Evolutionary conservation across 1,140 invertebrate genomes (phyloP), one percentile per base, ranked within the genome.

Genomic region (Drosophila kanapiae): DNA sequence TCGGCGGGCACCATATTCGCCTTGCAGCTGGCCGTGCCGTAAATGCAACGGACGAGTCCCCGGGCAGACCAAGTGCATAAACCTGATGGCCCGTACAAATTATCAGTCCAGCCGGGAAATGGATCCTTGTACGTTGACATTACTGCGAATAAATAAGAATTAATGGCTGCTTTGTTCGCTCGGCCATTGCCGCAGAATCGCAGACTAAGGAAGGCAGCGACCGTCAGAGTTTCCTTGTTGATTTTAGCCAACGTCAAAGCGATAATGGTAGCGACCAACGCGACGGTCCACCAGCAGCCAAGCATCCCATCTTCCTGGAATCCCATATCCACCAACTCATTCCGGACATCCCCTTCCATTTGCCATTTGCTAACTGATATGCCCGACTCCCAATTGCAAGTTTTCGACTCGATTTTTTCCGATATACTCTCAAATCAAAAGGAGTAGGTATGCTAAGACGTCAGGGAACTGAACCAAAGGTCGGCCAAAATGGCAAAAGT

Each of bases 1-100:
- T 98, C 97, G 11, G 96, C 96, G 7, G 97, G 97, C 27, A 98
- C 95, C 27, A 98, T 93, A 90, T 97, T 96, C 14, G 96, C 95
- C 48, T 93, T 94, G 23, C 93, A 93, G 47, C 94, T 91, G 10
- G 85, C 79, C 86, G 95, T 93, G 62, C 95, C 95, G 59, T 95
- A 93, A 83, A 96, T 94, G 54, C 94, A 95, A 78, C 95, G 94
- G 37, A 97, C 90, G 31, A 97, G 82, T 51, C 97, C 97, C 82
- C 95, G 94, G 14, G 94, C 94, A 51, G 93, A 91, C 43, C 93
- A 93, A 35, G 94, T 93, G 48, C 93, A 91, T 35, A 95, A 90
- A 51, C 94, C 96, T 83, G 95, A 96, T 53, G 96, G 95, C 49
- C 96, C 96, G 93, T 97, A 97, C 57, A 95, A 94, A 93, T 97